phyloP scores from a whole-genome alignment of 2,888 invertebrate genomes.

The Julus scandinavius region DNA sequence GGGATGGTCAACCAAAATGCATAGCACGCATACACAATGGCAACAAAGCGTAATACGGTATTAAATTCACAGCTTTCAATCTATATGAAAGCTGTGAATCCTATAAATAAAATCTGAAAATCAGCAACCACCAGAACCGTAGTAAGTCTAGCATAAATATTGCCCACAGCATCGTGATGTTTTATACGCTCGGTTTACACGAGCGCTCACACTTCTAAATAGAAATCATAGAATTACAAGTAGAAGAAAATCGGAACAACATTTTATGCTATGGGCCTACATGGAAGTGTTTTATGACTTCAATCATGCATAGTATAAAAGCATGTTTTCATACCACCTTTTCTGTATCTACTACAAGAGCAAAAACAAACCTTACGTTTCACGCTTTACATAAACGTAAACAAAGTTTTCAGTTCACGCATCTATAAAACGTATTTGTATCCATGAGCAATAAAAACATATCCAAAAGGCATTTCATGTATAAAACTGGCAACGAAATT shows the following conservation, averaged over 20 bases:
- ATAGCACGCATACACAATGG: neutral
- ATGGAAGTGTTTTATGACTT: neutral
- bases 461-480: conserved; percentile 4
- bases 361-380: conserved; percentile 45
- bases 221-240: neutral
- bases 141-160: conserved; percentile 17
- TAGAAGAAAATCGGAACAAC: neutral
- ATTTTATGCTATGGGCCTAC: neutral
- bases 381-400: neutral
- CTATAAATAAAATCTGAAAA: conserved; percentile 42
- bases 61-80: neutral
- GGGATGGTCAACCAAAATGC: conserved; percentile 11
- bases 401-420: neutral
- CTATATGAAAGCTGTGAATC: neutral
- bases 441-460: neutral
- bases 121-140: neutral
- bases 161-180: conserved; percentile 39
- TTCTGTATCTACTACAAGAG: neutral
- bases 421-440: neutral
- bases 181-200: conserved; percentile 32
- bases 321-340: neutral
- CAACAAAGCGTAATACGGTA: neutral
- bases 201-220: neutral
- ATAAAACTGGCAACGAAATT: neutral
- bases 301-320: conserved; percentile 8